phyloP scores from a whole-genome alignment of 2,888 invertebrate species.

The Mamestra brassicae region DNA sequence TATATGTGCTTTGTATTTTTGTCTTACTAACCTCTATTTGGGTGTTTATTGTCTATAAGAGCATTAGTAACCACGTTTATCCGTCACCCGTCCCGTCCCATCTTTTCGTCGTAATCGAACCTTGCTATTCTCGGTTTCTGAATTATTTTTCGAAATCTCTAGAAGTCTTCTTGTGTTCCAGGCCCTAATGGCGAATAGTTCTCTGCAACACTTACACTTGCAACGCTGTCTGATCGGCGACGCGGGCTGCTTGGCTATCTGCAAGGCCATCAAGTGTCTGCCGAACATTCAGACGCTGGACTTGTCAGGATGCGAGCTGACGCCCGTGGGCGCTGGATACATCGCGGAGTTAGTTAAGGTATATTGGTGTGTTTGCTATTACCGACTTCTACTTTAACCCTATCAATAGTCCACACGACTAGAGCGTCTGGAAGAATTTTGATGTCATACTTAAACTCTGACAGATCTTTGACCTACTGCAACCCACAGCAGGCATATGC shows the following conservation, averaged over 20 bases:
- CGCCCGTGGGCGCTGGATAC: slow-evolving; percentile 91
- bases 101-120: background rate
- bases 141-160: background rate
- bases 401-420: background rate
- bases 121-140: no score
- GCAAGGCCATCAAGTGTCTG: slow-evolving; percentile 92
- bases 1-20: background rate
- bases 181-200: slow-evolving; percentile 92
- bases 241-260: slow-evolving; percentile 93
- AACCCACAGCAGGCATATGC: background rate
- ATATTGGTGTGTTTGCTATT: background rate
- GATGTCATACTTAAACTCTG: background rate
- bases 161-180: slow-evolving; percentile 68
- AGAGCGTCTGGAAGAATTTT: background rate
- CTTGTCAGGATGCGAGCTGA: slow-evolving; percentile 93
- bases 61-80: no score
- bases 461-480: background rate
- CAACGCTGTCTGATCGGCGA: slow-evolving; percentile 93
- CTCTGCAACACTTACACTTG: slow-evolving; percentile 93
- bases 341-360: slow-evolving; percentile 93
- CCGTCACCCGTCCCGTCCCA: background rate
- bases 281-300: slow-evolving; percentile 93
- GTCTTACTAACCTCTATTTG: no score
- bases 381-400: background rate
- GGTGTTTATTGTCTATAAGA: no score